Conservation (phyloP, 2,888 invertebrate genomes). For the Petrolisthes cinctipes region DNA sequence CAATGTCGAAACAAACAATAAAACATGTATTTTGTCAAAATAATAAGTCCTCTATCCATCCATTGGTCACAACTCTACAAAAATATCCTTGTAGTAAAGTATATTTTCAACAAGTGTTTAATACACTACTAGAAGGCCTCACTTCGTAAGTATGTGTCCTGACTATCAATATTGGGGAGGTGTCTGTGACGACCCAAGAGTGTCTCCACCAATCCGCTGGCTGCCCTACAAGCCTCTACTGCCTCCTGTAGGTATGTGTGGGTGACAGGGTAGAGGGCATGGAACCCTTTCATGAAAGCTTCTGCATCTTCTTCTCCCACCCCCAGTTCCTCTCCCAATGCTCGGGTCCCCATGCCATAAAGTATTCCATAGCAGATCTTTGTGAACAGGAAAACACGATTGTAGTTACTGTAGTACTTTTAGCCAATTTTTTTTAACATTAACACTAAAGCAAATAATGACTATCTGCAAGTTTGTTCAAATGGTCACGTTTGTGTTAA, state of each 20-base stretch:
- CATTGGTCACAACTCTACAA: too few relatives aligned
- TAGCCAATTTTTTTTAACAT: too few relatives aligned
- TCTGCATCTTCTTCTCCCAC: slow-evolving; percentile 84
- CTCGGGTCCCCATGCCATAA: slow-evolving; percentile 93
- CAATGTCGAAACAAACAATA: too few relatives aligned
- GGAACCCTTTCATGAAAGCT: slow-evolving; percentile 76
- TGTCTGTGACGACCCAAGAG: slow-evolving; percentile 83
- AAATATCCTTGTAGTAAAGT: not conserved
- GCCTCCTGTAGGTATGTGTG: slow-evolving; percentile 69
- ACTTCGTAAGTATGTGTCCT: slow-evolving; percentile 76
- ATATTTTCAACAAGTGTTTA: not conserved
- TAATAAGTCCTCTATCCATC: too few relatives aligned
- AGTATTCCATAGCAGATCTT: slow-evolving; percentile 96
- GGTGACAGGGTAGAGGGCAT: slow-evolving; percentile 81
- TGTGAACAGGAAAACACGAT: not conserved
- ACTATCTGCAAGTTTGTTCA: too few relatives aligned
- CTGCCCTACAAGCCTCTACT: slow-evolving; percentile 77
- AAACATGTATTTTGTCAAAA: too few relatives aligned
- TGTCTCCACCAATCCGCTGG: slow-evolving; percentile 83
- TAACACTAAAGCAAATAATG: too few relatives aligned
- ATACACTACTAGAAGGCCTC: slow-evolving; percentile 67
- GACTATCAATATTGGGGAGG: slow-evolving; percentile 81
- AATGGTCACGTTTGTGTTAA: too few relatives aligned
- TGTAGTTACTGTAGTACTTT: not conserved
- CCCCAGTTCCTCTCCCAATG: slow-evolving; percentile 83